phyloP scores from a whole-genome alignment of 2,888 invertebrate genomes.

The Hylaea fasciaria region DNA sequence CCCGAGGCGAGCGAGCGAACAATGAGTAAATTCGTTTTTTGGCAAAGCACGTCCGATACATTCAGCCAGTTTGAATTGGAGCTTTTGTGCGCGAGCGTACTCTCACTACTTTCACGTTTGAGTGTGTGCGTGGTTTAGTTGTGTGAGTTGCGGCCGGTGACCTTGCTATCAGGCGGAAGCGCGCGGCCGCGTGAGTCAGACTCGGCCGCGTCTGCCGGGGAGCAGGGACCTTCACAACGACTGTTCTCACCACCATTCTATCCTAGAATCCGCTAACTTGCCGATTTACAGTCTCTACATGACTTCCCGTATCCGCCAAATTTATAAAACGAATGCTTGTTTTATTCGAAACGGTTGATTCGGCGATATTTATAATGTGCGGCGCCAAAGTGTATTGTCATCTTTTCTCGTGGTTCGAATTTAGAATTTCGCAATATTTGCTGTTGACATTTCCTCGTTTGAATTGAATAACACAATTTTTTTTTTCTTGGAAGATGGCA shows the following conservation, averaged over 20 bases:
- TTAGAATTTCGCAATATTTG: neutral
- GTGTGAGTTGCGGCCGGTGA: constrained; percentile 79
- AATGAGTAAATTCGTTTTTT: constrained; percentile 7
- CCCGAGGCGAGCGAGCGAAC: constrained; percentile 16
- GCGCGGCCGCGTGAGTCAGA: constrained; percentile 77
- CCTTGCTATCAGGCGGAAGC: constrained; percentile 85
- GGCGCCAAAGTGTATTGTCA: neutral
- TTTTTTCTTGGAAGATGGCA: neutral
- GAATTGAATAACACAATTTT: neutral
- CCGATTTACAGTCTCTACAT: constrained; percentile 1
- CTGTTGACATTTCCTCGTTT: constrained; percentile 3
- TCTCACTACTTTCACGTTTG: constrained; percentile 79
- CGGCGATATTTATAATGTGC: neutral
- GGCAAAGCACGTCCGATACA: constrained; percentile 7
- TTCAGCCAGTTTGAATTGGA: constrained; percentile 10
- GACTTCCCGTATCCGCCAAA: neutral
- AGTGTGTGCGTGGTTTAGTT: constrained; percentile 49
- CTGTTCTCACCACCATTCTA: constrained; percentile 25
- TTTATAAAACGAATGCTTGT: no score
- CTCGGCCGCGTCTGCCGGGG: constrained; percentile 60
- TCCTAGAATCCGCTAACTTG: constrained; percentile 7
- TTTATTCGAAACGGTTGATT: neutral
- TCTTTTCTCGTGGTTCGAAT: neutral
- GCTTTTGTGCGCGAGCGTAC: constrained; percentile 67
- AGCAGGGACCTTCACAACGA: constrained; percentile 44